These are phyloP conservation scores for Cynocephalus volans DNA, from an alignment of 2,113 vertebrate species.

Conservation along the genomic window DNA sequence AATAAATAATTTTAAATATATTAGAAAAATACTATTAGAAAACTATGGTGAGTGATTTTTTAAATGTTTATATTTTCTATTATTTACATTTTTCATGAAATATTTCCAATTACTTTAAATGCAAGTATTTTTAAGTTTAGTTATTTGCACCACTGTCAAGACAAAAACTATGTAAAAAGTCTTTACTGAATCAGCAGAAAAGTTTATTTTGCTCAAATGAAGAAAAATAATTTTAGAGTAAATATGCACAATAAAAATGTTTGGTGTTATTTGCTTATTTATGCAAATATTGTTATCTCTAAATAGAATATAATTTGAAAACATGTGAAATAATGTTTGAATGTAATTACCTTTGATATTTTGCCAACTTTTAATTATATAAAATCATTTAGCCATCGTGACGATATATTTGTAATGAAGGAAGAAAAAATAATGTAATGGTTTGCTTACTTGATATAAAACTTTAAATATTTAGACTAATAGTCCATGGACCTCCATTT, in stretches of 20 bases:
- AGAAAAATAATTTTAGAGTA: neutral
- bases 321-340: neutral
- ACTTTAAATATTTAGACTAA: neutral
- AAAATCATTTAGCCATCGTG: neutral
- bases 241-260: neutral
- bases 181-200: neutral
- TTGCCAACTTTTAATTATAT: neutral
- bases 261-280: neutral
- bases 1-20: neutral
- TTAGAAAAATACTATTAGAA: neutral
- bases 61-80: neutral
- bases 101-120: neutral
- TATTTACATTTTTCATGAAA: neutral
- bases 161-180: neutral
- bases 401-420: neutral
- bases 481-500: neutral
- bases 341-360: neutral
- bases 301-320: neutral
- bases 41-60: neutral
- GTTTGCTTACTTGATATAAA: neutral
- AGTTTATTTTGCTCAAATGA: neutral
- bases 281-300: neutral
- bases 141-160: neutral
- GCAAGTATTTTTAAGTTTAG: neutral
- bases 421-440: neutral